Evolutionary conservation across 2,113 vertebrate genomes (phyloP).

Genomic region (Callospermophilus lateralis): DNA sequence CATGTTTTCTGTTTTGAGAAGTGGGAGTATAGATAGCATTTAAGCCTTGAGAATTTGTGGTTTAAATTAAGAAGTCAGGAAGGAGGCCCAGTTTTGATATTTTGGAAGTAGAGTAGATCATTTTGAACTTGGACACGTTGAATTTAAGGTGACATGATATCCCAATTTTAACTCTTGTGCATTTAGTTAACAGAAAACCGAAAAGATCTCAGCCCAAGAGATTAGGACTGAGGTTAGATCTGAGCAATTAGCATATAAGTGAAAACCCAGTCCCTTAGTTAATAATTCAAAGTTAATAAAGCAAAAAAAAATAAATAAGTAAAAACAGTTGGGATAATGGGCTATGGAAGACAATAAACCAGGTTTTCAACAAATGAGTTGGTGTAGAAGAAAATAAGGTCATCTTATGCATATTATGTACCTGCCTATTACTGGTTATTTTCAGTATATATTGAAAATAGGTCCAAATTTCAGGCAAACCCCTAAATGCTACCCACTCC

Average conservation of each 20-base stretch:
- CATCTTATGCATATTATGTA: neutral
- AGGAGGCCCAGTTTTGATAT: neutral
- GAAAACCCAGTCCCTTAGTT: neutral
- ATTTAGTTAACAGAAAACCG: neutral
- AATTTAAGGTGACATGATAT: neutral
- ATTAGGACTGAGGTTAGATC: neutral
- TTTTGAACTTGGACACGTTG: neutral
- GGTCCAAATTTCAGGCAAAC: neutral
- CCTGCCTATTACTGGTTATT: neutral
- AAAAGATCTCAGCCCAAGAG: neutral
- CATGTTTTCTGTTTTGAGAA: slow-evolving; percentile 2
- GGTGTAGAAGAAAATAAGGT: neutral
- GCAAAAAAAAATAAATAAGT: neutral
- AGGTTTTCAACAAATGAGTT: neutral
- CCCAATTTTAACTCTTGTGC: neutral
- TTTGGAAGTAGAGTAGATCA: neutral
- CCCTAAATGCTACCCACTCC: neutral
- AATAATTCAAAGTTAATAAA: neutral
- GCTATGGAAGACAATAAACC: neutral
- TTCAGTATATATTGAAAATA: neutral
- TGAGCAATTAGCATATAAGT: neutral
- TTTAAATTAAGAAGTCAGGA: neutral
- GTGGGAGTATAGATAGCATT: neutral
- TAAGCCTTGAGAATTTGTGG: neutral
- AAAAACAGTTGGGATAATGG: too few relatives aligned